A percentile compares a stretch with the other conserved stretches of the same genome.
Conservation (phyloP, 1,140 invertebrate species). For the Trissolcus basalis region DNA sequence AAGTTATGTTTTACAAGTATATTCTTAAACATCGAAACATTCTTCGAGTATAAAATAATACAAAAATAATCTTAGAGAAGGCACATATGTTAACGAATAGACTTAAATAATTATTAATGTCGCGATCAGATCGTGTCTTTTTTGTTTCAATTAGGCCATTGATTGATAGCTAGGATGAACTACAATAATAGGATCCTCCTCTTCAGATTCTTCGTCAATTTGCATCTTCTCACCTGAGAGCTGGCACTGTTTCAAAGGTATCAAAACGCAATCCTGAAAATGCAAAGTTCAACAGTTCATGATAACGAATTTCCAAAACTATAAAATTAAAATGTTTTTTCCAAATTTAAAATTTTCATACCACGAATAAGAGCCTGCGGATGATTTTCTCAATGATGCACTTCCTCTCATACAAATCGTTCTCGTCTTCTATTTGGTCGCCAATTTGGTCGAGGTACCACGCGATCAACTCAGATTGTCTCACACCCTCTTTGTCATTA, state of each 20-base stretch:
- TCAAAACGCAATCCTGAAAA: slow-evolving; percentile 88
- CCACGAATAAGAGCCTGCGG: slow-evolving; percentile 92
- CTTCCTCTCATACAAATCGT: slow-evolving; percentile 93
- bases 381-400: slow-evolving; percentile 96
- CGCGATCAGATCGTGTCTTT: too few species aligned
- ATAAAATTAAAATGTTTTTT: too few species aligned
- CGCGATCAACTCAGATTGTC: slow-evolving; percentile 89
- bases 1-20: too few species aligned
- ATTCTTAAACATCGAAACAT: too few species aligned
- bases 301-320: slow-evolving; percentile 4
- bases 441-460: slow-evolving; percentile 97
- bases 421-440: slow-evolving; percentile 92
- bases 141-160: background rate
- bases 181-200: slow-evolving; percentile 91
- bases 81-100: too few species aligned
- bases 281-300: too few species aligned
- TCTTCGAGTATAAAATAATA: too few species aligned
- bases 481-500: slow-evolving; percentile 79
- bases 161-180: slow-evolving; percentile 96
- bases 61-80: too few species aligned
- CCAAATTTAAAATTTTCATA: slow-evolving; percentile 77
- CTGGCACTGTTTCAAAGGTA: slow-evolving; percentile 81
- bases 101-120: too few species aligned
- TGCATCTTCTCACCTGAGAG: slow-evolving; percentile 55
- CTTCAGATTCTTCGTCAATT: slow-evolving; percentile 76